These are phyloP conservation scores for Lucilia sericata DNA, from an alignment of 1,140 invertebrate genomes.

Conservation along the genomic window DNA sequence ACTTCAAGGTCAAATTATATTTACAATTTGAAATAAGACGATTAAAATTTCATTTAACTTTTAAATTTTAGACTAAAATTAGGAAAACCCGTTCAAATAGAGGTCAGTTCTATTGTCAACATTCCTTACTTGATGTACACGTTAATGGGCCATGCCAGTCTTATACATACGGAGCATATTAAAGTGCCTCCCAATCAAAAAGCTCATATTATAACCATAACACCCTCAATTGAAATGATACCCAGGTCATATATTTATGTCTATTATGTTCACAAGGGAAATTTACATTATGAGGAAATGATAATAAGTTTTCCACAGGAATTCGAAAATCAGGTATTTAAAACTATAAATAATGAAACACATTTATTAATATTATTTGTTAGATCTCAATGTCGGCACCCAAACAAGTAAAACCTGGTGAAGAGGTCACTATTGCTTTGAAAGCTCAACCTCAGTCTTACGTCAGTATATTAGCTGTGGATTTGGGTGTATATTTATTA, in stretches of 20 bases:
- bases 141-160: conserved; percentile 87
- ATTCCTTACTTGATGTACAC: conserved; percentile 83
- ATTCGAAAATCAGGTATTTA: conserved; percentile 71
- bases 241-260: conserved; percentile 83
- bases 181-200: conserved; percentile 61
- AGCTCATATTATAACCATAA: conserved; percentile 70
- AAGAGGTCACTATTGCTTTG: conserved; percentile 78
- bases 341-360: too few species aligned
- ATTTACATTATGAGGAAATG: conserved; percentile 84
- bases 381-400: conserved; percentile 33
- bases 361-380: too few species aligned
- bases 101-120: conserved; percentile 82
- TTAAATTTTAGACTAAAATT: conserved; percentile 65
- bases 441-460: conserved; percentile 85
- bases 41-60: too few species aligned
- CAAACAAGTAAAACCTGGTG: conserved; percentile 75
- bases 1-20: conserved; percentile 24
- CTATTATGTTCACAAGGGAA: conserved; percentile 78
- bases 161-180: conserved; percentile 78
- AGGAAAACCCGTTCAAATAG: conserved; percentile 81
- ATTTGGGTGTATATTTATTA: conserved; percentile 86
- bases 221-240: conserved; percentile 83
- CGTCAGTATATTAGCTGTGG: conserved; percentile 85
- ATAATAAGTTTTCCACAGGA: conserved; percentile 74
- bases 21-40: not conserved